phyloP scores from a whole-genome alignment of 2,888 invertebrate species.

The Euzophera pinguis region DNA sequence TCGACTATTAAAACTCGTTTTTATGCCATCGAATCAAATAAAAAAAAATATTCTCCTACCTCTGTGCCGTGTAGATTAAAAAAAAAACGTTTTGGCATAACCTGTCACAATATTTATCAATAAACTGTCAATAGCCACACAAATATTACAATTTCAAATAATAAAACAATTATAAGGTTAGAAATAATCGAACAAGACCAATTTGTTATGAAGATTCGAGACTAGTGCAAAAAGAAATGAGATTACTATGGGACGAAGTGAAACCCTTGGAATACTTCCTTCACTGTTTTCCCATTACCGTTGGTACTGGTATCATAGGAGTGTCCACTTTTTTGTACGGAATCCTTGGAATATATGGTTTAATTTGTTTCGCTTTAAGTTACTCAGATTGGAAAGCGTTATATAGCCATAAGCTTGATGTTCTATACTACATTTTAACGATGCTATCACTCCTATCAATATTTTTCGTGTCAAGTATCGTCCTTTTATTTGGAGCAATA shows the following conservation, averaged over 20 bases:
- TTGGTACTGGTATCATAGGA: not conserved
- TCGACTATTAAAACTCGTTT: too few species aligned
- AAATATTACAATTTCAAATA: too few species aligned
- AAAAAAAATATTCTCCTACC: too few species aligned
- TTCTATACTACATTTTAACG: not conserved
- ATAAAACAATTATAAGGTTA: too few species aligned
- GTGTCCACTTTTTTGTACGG: not conserved
- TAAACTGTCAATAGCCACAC: too few species aligned
- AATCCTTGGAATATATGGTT: not conserved
- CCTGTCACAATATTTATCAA: too few species aligned
- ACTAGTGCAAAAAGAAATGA: not conserved
- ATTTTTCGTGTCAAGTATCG: not conserved
- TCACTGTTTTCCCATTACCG: not conserved
- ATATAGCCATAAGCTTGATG: not conserved
- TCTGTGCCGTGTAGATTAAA: too few species aligned
- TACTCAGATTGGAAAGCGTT: not conserved
- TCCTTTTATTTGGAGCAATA: not conserved
- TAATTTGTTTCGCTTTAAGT: not conserved
- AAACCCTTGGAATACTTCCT: not conserved
- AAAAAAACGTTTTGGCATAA: too few species aligned
- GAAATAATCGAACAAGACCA: not conserved
- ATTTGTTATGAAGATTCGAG: not conserved
- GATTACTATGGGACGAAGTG: not conserved
- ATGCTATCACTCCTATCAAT: not conserved
- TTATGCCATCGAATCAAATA: too few species aligned